Evolutionary conservation across 2,797 vertebrate genomes (phyloP), one percentile per base, ranked within the genome.

Genomic region (Graptemys geographica): DNA sequence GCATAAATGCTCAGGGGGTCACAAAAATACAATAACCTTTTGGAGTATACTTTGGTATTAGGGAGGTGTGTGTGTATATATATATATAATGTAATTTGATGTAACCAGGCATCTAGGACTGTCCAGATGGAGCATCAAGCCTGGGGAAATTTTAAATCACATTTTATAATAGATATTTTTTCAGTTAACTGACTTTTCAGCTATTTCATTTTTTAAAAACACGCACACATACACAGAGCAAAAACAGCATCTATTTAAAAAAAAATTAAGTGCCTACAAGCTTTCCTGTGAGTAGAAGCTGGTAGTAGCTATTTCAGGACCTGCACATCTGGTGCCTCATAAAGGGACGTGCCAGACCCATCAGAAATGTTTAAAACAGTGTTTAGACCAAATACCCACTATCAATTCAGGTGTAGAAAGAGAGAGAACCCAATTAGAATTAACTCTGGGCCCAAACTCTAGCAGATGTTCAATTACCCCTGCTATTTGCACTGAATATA

Each of bases 311-410:
- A 85, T 94, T 96, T 97, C 89, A 93, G 79, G 90, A 96, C 94
- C 95, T 96, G 96, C 84, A 82, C 98, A 98, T 97, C 96, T 98
- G 98, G 94, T 93, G 28, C 84, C 94, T 97, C 97, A 86, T 96
- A 97, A 97, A 98, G 88, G 93, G 96, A 96, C 91, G 80, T 95
- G 97, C 97, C 98, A 97, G 87, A 97, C 91, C 90, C 93, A 96
- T 97, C 96, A 96, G 95, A 96, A 97, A 96, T 92, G 92, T 96
- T 98, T 96, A 96, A 92, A 95, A 79, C 52, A 74, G 89, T 93
- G 94, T 93, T 96, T 88, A 93, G 87, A 90, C 97, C 96, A 98
- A 97, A 90, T 84, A 94, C 51, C 41, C 44, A 49, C 91, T 81
- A 96, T 97, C 96, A 96, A 93, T 96, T 98, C 97, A 95, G 95